Conservation (phyloP, 2,888 invertebrate species). For the Trachelus iudaicus region DNA sequence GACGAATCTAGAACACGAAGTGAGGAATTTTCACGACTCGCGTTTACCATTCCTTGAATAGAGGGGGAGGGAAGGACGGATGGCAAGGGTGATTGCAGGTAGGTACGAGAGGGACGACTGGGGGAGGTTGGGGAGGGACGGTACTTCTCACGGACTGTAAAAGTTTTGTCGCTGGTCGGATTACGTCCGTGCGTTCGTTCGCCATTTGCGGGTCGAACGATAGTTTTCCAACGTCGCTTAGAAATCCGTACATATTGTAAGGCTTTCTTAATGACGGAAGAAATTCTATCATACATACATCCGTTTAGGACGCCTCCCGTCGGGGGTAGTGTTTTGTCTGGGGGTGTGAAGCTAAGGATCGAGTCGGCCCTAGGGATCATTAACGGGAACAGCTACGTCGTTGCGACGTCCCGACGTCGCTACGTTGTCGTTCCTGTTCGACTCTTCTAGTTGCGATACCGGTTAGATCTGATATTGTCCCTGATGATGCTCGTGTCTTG, state of each 20-base stretch:
- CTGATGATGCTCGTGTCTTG: not conserved
- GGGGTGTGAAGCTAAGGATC: conserved; percentile 51
- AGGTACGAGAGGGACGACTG: conserved; percentile 10
- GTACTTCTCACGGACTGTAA: conserved; percentile 6
- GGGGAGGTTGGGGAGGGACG: not conserved
- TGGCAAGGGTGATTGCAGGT: not conserved
- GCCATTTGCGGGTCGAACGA: conserved; percentile 27
- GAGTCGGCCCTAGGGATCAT: conserved; percentile 22
- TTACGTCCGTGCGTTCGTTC: conserved; percentile 25
- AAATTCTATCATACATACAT: conserved; percentile 63
- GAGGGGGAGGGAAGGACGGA: conserved; percentile 31
- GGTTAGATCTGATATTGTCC: not conserved
- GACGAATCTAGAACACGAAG: conserved; percentile 49
- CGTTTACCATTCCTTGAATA: conserved; percentile 57
- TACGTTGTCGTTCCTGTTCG: not conserved
- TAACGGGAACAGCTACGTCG: conserved; percentile 4
- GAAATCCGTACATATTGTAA: conserved; percentile 56
- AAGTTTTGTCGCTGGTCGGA: conserved; percentile 23
- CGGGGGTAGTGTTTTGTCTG: conserved; percentile 53
- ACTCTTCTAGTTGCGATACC: not conserved
- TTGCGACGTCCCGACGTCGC: not conserved
- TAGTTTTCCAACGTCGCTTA: conserved; percentile 43
- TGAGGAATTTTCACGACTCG: conserved; percentile 47
- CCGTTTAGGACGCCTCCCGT: conserved; percentile 58
- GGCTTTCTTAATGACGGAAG: conserved; percentile 66